Conservation (phyloP, 53 echinoderm and acorn worm genomes). For the Actinopyga echinites region DNA sequence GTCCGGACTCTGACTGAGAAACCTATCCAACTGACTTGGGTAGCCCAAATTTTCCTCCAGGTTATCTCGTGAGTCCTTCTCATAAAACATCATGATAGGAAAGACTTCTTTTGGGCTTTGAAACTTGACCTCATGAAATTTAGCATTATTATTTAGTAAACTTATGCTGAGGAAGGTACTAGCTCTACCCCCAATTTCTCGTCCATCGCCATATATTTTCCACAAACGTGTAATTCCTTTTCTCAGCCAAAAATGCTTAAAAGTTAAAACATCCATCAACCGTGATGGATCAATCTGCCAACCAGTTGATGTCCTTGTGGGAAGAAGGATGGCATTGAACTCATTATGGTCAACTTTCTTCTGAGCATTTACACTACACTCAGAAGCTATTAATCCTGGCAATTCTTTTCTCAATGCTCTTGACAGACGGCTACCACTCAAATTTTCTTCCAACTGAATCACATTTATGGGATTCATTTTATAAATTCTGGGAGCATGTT, state of each 20-base stretch:
- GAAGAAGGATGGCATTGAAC: not conserved
- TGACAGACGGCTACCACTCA: not conserved
- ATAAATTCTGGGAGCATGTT: too few species aligned
- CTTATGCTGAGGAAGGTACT: slow-evolving; percentile 13
- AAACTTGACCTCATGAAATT: not conserved
- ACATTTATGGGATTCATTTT: not conserved
- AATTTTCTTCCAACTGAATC: not conserved
- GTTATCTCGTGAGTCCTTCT: slow-evolving; percentile 2
- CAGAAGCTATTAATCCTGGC: slow-evolving; percentile 2
- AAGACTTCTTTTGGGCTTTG: slow-evolving; percentile 8
- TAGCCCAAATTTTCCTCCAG: slow-evolving; percentile 11
- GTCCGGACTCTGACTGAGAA: not conserved
- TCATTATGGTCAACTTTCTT: not conserved
- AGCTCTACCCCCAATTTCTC: not conserved
- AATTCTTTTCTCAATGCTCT: not conserved
- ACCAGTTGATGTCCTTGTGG: not conserved
- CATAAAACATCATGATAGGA: slow-evolving; percentile 16
- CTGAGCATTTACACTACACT: not conserved
- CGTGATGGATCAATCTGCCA: slow-evolving; percentile 8
- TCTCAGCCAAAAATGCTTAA: slow-evolving; percentile 20
- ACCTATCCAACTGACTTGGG: not conserved
- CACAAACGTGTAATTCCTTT: not conserved
- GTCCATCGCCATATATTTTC: slow-evolving; percentile 20
- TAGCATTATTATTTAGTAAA: slow-evolving; percentile 1
- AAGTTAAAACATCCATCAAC: not conserved